phyloP scores from a whole-genome alignment of 2,888 invertebrate genomes.

The Noctua fimbriata region DNA sequence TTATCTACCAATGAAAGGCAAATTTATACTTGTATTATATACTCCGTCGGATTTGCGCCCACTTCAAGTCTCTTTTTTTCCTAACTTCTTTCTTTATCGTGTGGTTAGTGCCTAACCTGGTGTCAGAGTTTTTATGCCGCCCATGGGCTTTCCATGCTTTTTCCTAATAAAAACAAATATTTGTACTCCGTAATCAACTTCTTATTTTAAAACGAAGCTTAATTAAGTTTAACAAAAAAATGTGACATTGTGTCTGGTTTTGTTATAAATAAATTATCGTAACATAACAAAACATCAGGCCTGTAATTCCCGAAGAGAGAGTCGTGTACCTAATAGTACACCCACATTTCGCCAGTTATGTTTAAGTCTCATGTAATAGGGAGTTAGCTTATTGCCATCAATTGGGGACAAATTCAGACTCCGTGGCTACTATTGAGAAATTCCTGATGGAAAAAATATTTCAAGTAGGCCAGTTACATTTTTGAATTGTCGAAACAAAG shows the following conservation, averaged over 20 bases:
- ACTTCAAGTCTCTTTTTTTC: not conserved
- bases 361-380: not conserved
- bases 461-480: no score
- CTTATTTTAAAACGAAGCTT: not conserved
- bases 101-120: no score
- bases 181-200: not conserved
- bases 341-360: not conserved
- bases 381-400: not conserved
- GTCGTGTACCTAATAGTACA: not conserved
- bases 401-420: not conserved
- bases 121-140: no score
- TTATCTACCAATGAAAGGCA: not conserved
- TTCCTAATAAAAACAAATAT: not conserved
- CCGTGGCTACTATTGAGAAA: not conserved
- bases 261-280: not conserved
- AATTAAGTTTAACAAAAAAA: not conserved
- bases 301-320: not conserved
- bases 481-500: no score
- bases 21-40: slow-evolving; percentile 1
- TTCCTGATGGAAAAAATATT: no score
- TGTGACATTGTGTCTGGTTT: not conserved
- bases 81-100: no score
- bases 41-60: not conserved
- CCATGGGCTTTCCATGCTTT: no score
- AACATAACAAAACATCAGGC: not conserved